Percentiles rank a stretch among this genome's conserved stretches.
Conservation (phyloP, 2,888 invertebrate species). For the Blastobasis lacticolella region DNA sequence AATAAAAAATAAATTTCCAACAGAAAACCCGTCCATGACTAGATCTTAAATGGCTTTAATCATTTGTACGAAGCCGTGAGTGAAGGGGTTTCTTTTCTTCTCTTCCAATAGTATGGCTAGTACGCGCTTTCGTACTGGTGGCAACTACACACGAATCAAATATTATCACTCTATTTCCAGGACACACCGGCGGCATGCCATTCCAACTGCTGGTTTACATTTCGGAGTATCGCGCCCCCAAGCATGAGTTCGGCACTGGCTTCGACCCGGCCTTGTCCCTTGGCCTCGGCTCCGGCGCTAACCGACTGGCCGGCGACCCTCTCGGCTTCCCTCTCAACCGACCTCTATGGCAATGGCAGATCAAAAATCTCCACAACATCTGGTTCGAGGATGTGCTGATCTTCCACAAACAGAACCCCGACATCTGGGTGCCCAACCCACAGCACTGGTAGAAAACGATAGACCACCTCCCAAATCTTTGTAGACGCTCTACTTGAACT, state of each 20-base stretch:
- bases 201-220: conserved; percentile 77
- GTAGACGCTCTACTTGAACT: too few species aligned
- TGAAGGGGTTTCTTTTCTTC: too few species aligned
- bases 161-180: conserved; percentile 20
- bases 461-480: neutral
- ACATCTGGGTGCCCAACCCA: conserved; percentile 35
- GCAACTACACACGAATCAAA: too few species aligned
- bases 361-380: conserved; percentile 56
- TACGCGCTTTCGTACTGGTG: too few species aligned
- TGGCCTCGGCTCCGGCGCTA: conserved; percentile 59
- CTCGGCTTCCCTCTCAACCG: conserved; percentile 74
- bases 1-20: too few species aligned
- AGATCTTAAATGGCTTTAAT: too few species aligned
- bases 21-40: too few species aligned
- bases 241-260: conserved; percentile 42
- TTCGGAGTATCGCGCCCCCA: conserved; percentile 61
- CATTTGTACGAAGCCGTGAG: too few species aligned
- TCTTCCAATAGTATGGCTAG: too few species aligned
- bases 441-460: conserved; percentile 16
- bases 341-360: conserved; percentile 51
- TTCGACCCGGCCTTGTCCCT: conserved; percentile 67
- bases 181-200: conserved; percentile 71
- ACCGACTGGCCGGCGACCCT: conserved; percentile 60
- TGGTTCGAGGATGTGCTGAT: conserved; percentile 66
- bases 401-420: conserved; percentile 63